These are phyloP conservation scores for Brachyptera risi DNA, from an alignment of 2,888 invertebrate species.

Conservation along the genomic window DNA sequence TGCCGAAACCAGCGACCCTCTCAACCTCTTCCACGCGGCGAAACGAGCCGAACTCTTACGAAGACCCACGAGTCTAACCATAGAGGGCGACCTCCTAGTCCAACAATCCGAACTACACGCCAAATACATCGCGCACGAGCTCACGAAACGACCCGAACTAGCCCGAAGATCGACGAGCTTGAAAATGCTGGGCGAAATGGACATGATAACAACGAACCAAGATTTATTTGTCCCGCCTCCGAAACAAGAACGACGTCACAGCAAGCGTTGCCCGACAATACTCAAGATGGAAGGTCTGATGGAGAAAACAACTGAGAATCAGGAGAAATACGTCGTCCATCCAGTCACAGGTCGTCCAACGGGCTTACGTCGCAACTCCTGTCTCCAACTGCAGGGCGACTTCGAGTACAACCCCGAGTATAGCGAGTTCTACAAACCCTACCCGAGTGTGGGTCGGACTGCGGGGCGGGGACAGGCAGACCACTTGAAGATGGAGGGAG, in stretches of 20 bases:
- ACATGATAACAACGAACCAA: slow-evolving; percentile 48
- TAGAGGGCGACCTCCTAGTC: slow-evolving; percentile 41
- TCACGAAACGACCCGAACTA: slow-evolving; percentile 46
- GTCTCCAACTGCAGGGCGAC: slow-evolving; percentile 50
- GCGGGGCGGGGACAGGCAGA: slow-evolving; percentile 36
- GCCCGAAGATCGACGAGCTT: slow-evolving; percentile 40
- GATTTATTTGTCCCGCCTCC: slow-evolving; percentile 45
- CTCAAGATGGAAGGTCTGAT: slow-evolving; percentile 51
- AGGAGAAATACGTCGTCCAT: slow-evolving; percentile 45
- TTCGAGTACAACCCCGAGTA: slow-evolving; percentile 45
- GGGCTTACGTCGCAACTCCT: slow-evolving; percentile 44
- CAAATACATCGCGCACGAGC: slow-evolving; percentile 47
- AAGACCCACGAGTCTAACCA: slow-evolving; percentile 40
- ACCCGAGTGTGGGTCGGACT: slow-evolving; percentile 45
- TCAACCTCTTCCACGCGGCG: slow-evolving; percentile 7
- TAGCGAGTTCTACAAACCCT: slow-evolving; percentile 45
- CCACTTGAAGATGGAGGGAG: slow-evolving; percentile 23
- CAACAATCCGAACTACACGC: slow-evolving; percentile 48
- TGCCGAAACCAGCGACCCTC: background rate
- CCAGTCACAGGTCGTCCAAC: slow-evolving; percentile 45
- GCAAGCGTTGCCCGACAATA: slow-evolving; percentile 2
- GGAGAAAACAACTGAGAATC: slow-evolving; percentile 48
- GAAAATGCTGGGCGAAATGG: slow-evolving; percentile 50
- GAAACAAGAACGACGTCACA: slow-evolving; percentile 34
- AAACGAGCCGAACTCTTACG: slow-evolving; percentile 12